These are phyloP conservation scores for Serripes groenlandicus DNA, from an alignment of 2,888 invertebrate genomes.

Conservation along the genomic window DNA sequence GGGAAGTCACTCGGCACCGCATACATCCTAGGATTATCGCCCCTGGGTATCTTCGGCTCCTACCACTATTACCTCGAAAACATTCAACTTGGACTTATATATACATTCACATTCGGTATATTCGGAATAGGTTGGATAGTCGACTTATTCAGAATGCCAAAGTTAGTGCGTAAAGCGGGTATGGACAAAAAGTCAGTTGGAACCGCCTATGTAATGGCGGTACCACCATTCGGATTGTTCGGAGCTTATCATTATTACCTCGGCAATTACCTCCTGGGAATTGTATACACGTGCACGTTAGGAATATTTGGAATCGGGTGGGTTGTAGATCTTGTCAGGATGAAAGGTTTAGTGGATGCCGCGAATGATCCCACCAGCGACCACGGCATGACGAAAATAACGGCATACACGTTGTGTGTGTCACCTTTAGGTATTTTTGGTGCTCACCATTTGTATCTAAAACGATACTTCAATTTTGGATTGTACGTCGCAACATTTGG, in stretches of 20 bases:
- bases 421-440: slow-evolving; percentile 63
- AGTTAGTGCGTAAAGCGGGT: slow-evolving; percentile 54
- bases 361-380: slow-evolving; percentile 63
- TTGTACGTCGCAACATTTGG: slow-evolving; percentile 59
- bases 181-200: slow-evolving; percentile 60
- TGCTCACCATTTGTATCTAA: slow-evolving; percentile 62
- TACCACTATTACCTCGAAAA: slow-evolving; percentile 67
- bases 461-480: slow-evolving; percentile 61
- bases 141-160: slow-evolving; percentile 61
- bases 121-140: slow-evolving; percentile 68
- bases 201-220: slow-evolving; percentile 61
- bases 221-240: slow-evolving; percentile 65
- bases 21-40: slow-evolving; percentile 60
- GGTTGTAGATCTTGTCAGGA: slow-evolving; percentile 61
- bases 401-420: slow-evolving; percentile 62
- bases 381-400: slow-evolving; percentile 63
- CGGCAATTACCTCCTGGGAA: slow-evolving; percentile 61
- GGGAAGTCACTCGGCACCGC: slow-evolving; percentile 61
- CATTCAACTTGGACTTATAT: slow-evolving; percentile 55
- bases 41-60: slow-evolving; percentile 63
- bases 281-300: slow-evolving; percentile 58
- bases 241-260: slow-evolving; percentile 66
- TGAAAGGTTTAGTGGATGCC: slow-evolving; percentile 62
- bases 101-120: slow-evolving; percentile 64
- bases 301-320: slow-evolving; percentile 65